Evolutionary conservation across 2,113 vertebrate species (phyloP), one percentile per base, ranked within the genome.

Genomic region (Ammodytes dubius): DNA sequence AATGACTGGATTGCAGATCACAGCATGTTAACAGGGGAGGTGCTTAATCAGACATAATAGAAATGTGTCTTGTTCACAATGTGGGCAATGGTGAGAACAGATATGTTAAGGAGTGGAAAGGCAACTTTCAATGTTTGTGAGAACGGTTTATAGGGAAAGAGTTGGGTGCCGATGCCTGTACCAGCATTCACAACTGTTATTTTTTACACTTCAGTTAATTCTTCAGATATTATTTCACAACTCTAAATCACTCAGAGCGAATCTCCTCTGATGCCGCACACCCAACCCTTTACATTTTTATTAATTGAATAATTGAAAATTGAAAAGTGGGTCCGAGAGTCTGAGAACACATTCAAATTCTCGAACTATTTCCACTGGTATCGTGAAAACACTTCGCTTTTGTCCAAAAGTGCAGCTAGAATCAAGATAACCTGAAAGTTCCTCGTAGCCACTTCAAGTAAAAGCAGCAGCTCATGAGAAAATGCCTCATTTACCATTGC

Each of bases 21-120:
- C 17, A 17, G 9, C 7, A 4, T 27, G 47, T 4, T 14, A n/a
- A 15, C 49, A 45, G 9, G 50, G 0, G 59, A 67, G 35, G 49
- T 64, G 74, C 61, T 76, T 70, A 81, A 74, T 71, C 63, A 69
- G 52, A 83, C 47, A 47, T 61, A 56, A 11, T 59, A 67, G 43
- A 65, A 0, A 73, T 15, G n/a, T 73, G 77, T 58, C 73, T 52
- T 54, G 49, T 19, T 40, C 27, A 45, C 63, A 66, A 56, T 72
- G 47, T 64, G 69, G 65, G 72, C 42, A 80, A 17, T 14, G 49
- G 69, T 75, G 84, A 54, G 78, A 87, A 76, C 53, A 61, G 78
- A 84, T 58, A 53, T 1, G 53, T 50, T 70, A 68, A 40, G 66
- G 12, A 78, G 64, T 9, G 2, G 57, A 82, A 65, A 69, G 0